Conservation (phyloP, 2,113 vertebrate species). For the Urocitellus parryii region DNA sequence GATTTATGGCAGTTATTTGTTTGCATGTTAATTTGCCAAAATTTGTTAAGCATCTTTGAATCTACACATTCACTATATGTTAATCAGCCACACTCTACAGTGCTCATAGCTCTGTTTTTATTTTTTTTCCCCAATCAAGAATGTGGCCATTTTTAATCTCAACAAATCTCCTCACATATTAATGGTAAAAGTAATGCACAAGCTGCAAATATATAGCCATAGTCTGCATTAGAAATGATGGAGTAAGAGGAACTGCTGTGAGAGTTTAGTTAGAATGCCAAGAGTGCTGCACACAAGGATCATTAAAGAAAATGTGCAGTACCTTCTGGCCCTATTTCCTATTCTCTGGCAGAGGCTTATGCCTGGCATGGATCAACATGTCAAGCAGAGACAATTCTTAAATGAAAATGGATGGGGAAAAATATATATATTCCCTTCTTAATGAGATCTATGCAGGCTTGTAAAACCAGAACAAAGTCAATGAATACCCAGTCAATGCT, state of each 20-base stretch:
- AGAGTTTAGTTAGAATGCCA: neutral
- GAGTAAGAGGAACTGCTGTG: neutral
- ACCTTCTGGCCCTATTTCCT: neutral
- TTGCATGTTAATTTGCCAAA: conserved; percentile 70
- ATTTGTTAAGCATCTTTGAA: conserved; percentile 51
- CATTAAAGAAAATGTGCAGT: neutral
- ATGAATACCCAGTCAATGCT: conserved; percentile 93
- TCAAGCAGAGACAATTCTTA: neutral
- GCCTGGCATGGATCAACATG: neutral
- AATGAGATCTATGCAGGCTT: conserved; percentile 92
- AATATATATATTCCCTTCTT: conserved; percentile 88
- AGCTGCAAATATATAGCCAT: neutral
- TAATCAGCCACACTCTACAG: conserved; percentile 55
- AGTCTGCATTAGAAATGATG: neutral
- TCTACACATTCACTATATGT: conserved; percentile 44
- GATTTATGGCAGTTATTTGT: conserved; percentile 68
- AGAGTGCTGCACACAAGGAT: neutral
- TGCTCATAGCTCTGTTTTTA: neutral
- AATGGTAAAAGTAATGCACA: neutral
- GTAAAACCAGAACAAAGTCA: conserved; percentile 92
- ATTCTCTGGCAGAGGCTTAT: neutral
- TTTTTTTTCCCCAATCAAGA: conserved; percentile 56
- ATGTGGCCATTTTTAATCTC: conserved; percentile 59
- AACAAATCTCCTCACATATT: conserved; percentile 29
- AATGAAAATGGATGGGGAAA: conserved; percentile 24